phyloP scores from a whole-genome alignment of 2,888 invertebrate genomes.

The Ophioninae sp. region DNA sequence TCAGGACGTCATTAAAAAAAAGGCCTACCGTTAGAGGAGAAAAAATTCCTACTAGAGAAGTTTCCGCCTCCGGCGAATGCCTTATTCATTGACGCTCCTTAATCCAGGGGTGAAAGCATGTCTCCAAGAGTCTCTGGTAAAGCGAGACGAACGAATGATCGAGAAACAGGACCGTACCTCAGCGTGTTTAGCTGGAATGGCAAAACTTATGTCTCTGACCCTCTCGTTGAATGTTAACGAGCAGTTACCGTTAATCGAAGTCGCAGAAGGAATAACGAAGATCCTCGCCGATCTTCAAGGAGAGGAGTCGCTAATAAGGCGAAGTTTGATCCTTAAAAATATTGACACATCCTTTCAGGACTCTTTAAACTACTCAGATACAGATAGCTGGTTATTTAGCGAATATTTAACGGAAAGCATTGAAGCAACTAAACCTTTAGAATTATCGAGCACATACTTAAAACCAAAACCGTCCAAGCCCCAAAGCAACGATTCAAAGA shows the following conservation, averaged over 20 bases:
- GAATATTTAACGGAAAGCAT: background rate
- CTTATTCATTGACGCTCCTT: conserved; percentile 49
- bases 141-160: conserved; percentile 40
- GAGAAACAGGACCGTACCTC: conserved; percentile 39
- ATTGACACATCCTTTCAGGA: conserved; percentile 21
- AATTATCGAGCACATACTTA: background rate
- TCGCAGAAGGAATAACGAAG: too few species aligned
- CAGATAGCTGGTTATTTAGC: conserved; percentile 10
- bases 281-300: conserved; percentile 16
- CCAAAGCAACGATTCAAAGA: too few species aligned
- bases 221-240: too few species aligned
- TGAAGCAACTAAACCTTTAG: background rate
- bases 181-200: conserved; percentile 33
- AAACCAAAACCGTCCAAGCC: too few species aligned
- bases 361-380: background rate
- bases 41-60: conserved; percentile 35
- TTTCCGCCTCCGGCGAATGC: conserved; percentile 48
- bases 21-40: conserved; percentile 47
- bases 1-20: conserved; percentile 54
- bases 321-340: conserved; percentile 41
- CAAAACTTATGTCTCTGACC: too few species aligned
- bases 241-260: too few species aligned
- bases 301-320: conserved; percentile 30
- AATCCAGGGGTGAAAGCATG: conserved; percentile 52
- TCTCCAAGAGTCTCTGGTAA: conserved; percentile 37